Base-by-base conservation (phyloP, 2,797 vertebrate species). In the Gymnoscopelus braueri region DNA sequence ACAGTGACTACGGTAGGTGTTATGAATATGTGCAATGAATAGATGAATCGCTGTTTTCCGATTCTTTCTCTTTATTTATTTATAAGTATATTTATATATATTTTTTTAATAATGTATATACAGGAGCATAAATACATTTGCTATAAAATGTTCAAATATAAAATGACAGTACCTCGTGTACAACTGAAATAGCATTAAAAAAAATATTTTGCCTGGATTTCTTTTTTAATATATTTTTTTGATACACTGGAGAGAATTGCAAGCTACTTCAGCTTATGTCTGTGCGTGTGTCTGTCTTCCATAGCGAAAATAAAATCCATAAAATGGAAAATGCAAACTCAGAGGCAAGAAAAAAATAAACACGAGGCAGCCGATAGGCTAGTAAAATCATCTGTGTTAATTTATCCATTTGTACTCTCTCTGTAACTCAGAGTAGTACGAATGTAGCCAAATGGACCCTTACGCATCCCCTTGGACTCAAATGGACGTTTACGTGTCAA, bases 41-140 rank as follows among this genome's bases (percentile, higher is more conserved):
- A 81, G 84, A 90, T 86, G 84, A 90, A 90, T 89, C 86, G 81
- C 54, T 75, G 62, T 54, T 87, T 88, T 87, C 82, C 76, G 86
- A 87, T 87, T 90, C 85, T 84, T 73, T 88, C 75, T 90, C 79
- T 92, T 92, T 94, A 92, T 92, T 92, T 94, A 92, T 85, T 87
- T 90, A 87, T 88, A 87, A 35, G 15, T 39, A 24, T 67, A 50
- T 56, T 61, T 62, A 65, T 63, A 63, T 61, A 44, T 89, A 83
- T 87, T 89, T 52, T 88, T 56, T 24, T 65, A 85, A 88, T 91
- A 90, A 91, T 90, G 91, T 92, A 93, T 92, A 91, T 87, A 94
- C 88, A 93, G 87, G 77, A 93, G 87, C 87, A 94, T 93, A 94
- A 94, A 93, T 90, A 94, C 93, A 94, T 91, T 91, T 86, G 78